Base-by-base conservation (phyloP, 2,797 vertebrate species). In the Bryconaethiops microstoma region DNA sequence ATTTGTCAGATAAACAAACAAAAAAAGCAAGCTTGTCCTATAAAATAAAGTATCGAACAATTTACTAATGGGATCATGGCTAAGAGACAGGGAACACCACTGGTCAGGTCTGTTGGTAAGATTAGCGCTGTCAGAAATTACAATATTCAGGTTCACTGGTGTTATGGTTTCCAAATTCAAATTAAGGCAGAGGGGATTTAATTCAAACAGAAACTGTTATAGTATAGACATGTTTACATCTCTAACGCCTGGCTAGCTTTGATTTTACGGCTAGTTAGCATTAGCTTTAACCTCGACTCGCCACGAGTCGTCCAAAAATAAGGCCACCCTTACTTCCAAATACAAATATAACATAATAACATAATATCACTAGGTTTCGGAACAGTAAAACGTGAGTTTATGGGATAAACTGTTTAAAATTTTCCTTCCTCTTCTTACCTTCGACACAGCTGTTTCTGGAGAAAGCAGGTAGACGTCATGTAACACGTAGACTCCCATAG, bases 381-480 rank as follows among this genome's bases (percentile, higher is more conserved):
- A 74, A 9, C 5, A 42, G 12, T 23, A 2, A 57, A 57, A 79
- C 5, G 6, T 6, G 0, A 1, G 17, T 52, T 40, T 13, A 0
- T n/a, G 10, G 29, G 1, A 19, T n/a, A 35, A 17, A 16, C 8
- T 77, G 35, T 7, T 35, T 6, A 7, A 45, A 12, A 72, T 25
- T 72, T 40, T 60, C 0, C 8, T 21, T 62, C 59, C 35, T 67
- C 39, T 7, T 74, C 83, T 77, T 77, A 79, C 79, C 79, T 70
- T 80, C 42, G 42, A 82, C 71, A 75, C 86, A 85, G 83, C 83
- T 87, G 86, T 77, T 82, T 83, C 50, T 39, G 40, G 35, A 40
- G 21, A 67, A 12, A 71, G 35, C 63, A 81, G 69, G 80, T 54
- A 86, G 81, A 90, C 90, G 90, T 91, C 88, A 92, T 76, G 86